These are phyloP conservation scores for Poeciliopsis turneri DNA, from an alignment of 2,797 vertebrate species.

Conservation along the genomic window DNA sequence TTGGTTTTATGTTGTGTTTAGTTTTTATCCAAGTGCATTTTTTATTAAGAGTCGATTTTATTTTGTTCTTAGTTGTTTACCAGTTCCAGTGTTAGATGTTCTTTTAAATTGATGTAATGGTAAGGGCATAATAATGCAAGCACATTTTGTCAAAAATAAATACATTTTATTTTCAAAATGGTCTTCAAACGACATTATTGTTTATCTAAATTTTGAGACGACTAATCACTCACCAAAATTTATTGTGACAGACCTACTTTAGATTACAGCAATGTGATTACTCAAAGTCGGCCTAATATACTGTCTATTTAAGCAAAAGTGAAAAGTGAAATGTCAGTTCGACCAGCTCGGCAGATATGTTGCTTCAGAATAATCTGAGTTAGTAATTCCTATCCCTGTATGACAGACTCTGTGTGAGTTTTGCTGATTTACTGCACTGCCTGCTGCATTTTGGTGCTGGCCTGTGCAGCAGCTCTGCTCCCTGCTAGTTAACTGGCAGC, in stretches of 20 bases:
- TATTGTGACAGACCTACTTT: not conserved
- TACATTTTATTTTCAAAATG: too few relatives aligned
- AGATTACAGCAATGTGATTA: not conserved
- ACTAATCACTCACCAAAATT: too few relatives aligned
- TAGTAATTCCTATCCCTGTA: constrained; percentile 4
- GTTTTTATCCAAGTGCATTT: too few relatives aligned
- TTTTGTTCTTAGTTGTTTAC: too few relatives aligned
- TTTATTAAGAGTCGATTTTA: too few relatives aligned
- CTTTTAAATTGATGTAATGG: too few relatives aligned
- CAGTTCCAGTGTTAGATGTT: too few relatives aligned
- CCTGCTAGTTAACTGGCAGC: constrained; percentile 86
- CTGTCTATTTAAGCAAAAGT: not conserved
- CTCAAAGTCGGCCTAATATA: not conserved
- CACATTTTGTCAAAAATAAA: too few relatives aligned
- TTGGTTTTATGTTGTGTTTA: too few relatives aligned
- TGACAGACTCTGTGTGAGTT: constrained; percentile 61
- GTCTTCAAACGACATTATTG: too few relatives aligned
- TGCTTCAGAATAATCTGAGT: not conserved
- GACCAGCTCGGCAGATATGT: not conserved
- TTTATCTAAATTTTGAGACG: too few relatives aligned
- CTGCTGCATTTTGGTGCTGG: constrained; percentile 70
- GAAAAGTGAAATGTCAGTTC: not conserved
- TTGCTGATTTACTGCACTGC: constrained; percentile 84
- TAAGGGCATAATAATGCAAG: too few relatives aligned
- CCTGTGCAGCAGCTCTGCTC: constrained; percentile 78